Percentiles rank a stretch among this genome's conserved stretches.
phyloP scores from a whole-genome alignment of 2,797 vertebrate genomes.

The Sebastiscus tertius region DNA sequence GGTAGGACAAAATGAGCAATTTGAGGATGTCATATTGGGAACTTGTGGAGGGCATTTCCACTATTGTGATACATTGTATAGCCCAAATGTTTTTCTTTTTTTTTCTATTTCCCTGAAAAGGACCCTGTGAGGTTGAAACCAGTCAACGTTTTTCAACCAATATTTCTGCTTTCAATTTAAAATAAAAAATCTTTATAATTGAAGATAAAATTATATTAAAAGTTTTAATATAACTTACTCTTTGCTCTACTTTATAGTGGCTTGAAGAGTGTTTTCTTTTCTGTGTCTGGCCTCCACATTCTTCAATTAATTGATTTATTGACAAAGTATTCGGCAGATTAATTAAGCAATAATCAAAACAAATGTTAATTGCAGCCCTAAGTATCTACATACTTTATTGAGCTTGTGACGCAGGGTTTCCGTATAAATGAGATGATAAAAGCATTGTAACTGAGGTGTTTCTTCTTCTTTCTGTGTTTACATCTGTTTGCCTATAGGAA shows the following conservation, averaged over 20 bases:
- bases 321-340: neutral
- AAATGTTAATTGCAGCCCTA: neutral
- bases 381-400: neutral
- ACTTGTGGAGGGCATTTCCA: neutral
- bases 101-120: neutral
- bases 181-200: neutral
- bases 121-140: neutral
- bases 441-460: neutral
- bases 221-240: neutral
- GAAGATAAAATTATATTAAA: neutral
- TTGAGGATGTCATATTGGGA: neutral
- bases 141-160: neutral
- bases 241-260: neutral
- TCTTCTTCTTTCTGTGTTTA: slow-evolving; percentile 18
- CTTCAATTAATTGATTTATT: neutral
- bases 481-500: neutral
- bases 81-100: neutral
- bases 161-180: neutral
- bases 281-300: neutral
- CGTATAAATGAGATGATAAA: neutral
- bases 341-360: neutral
- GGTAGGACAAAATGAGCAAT: neutral
- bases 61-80: neutral
- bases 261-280: neutral
- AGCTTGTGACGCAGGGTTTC: neutral